phyloP scores from a whole-genome alignment of 1,140 invertebrate genomes.

The Temnothorax longispinosus region DNA sequence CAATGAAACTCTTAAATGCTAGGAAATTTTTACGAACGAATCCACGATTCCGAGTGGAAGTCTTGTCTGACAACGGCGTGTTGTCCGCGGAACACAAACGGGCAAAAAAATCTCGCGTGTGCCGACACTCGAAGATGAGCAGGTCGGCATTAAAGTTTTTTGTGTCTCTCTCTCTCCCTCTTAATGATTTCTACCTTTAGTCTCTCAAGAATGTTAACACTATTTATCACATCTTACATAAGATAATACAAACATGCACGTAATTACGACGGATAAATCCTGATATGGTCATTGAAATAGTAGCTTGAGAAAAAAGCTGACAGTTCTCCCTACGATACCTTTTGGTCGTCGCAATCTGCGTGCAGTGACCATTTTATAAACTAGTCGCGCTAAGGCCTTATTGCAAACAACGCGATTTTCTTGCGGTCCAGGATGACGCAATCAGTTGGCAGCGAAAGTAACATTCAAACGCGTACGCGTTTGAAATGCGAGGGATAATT shows the following conservation, averaged over 20 bases:
- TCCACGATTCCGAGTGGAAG: slow-evolving; percentile 34
- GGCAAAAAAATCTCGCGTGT: slow-evolving; percentile 21
- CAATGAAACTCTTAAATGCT: slow-evolving; percentile 6
- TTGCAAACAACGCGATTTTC: slow-evolving; percentile 20
- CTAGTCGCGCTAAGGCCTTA: not conserved
- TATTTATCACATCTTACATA: slow-evolving; percentile 54
- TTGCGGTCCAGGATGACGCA: slow-evolving; percentile 35
- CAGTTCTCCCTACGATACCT: not conserved
- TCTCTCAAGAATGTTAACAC: slow-evolving; percentile 4
- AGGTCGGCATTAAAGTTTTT: not conserved
- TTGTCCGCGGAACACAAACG: slow-evolving; percentile 44
- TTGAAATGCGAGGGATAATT: slow-evolving; percentile 6
- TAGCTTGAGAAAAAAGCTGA: not conserved
- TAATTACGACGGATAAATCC: not conserved
- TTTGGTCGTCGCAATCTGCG: not conserved
- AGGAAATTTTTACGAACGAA: slow-evolving; percentile 20
- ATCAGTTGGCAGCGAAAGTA: slow-evolving; percentile 41
- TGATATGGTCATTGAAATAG: not conserved
- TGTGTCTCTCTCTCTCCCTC: not conserved
- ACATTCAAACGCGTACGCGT: not conserved
- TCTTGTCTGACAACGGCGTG: slow-evolving; percentile 27
- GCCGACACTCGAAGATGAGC: not conserved
- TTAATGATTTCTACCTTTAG: not conserved
- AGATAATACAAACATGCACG: not conserved
- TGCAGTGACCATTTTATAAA: not conserved